Percentiles rank a stretch among this genome's conserved stretches.
phyloP scores from a whole-genome alignment of 2,797 vertebrate species.

The Galago senegalensis region DNA sequence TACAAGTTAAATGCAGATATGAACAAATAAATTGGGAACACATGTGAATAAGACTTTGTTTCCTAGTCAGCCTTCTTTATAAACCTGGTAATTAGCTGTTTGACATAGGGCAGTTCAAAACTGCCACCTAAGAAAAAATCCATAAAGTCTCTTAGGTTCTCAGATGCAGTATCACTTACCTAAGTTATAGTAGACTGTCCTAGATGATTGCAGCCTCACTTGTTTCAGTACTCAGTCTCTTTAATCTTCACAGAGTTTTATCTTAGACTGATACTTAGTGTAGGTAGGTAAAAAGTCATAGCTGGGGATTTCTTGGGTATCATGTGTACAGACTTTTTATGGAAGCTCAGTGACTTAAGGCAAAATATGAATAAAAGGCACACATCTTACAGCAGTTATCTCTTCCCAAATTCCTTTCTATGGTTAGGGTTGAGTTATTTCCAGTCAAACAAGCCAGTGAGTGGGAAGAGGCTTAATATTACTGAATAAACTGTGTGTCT shows the following conservation, averaged over 20 bases:
- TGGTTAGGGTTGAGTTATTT: constrained; percentile 38
- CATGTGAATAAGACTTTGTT: constrained; percentile 13
- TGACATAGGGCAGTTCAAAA: constrained; percentile 26
- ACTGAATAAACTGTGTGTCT: constrained; percentile 42
- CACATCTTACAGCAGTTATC: constrained; percentile 1
- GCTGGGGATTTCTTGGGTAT: constrained; percentile 37
- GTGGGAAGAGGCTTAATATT: constrained; percentile 31
- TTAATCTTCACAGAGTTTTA: constrained; percentile 49
- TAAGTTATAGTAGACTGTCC: neutral
- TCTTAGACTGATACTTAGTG: neutral
- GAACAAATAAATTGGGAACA: constrained; percentile 54
- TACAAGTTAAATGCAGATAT: neutral
- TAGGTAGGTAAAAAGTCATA: constrained; percentile 45
- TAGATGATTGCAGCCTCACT: constrained; percentile 50
- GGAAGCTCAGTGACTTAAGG: constrained; percentile 56
- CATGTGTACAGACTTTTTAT: neutral
- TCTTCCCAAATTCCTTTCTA: neutral
- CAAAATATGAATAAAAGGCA: neutral
- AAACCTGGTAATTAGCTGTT: neutral
- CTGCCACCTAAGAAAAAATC: neutral
- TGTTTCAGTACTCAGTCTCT: neutral
- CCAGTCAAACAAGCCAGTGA: neutral
- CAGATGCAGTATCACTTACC: neutral
- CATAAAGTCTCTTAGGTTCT: constrained; percentile 31
- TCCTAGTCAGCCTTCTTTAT: neutral